A percentile compares a stretch with the other conserved stretches of the same genome.
Conservation (phyloP, 2,113 vertebrate genomes). For the Rhineura floridana region DNA sequence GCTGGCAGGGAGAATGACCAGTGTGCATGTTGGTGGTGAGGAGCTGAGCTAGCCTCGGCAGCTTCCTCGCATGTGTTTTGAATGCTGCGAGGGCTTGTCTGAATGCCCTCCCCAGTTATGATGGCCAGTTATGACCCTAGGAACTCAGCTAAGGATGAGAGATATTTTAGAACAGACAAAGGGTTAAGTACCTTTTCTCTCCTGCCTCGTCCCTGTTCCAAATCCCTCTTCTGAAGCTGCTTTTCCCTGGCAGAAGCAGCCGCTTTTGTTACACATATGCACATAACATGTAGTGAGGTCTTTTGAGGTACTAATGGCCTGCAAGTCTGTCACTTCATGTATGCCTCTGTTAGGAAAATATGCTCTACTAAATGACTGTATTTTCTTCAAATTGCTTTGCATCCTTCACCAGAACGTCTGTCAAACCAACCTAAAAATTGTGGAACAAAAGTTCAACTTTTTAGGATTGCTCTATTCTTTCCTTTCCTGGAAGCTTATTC, state of each 20-base stretch:
- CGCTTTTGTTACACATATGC: not conserved
- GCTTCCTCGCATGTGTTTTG: not conserved
- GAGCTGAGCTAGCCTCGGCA: too few relatives aligned
- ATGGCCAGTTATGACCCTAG: not conserved
- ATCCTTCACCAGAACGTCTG: slow-evolving; percentile 17
- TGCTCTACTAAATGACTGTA: not conserved
- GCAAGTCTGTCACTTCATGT: not conserved
- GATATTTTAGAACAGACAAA: not conserved
- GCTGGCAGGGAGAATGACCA: not conserved
- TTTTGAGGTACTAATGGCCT: not conserved
- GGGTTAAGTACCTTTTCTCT: not conserved
- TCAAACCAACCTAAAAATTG: slow-evolving; percentile 37
- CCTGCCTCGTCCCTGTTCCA: not conserved
- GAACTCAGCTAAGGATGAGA: not conserved
- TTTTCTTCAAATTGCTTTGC: not conserved
- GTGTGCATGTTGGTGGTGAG: too few relatives aligned
- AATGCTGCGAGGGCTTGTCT: not conserved
- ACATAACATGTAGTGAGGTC: not conserved
- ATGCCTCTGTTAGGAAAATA: not conserved
- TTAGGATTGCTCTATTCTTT: slow-evolving; percentile 45
- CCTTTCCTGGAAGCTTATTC: slow-evolving; percentile 46
- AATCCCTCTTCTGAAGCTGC: not conserved
- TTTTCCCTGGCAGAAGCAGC: not conserved
- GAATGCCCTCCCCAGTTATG: not conserved
- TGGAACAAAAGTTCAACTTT: slow-evolving; percentile 54